A percentile compares a stretch with the other conserved stretches of the same genome.
Evolutionary conservation across 2,113 vertebrate species (phyloP).

Genomic region (Heterochromis multidens): DNA sequence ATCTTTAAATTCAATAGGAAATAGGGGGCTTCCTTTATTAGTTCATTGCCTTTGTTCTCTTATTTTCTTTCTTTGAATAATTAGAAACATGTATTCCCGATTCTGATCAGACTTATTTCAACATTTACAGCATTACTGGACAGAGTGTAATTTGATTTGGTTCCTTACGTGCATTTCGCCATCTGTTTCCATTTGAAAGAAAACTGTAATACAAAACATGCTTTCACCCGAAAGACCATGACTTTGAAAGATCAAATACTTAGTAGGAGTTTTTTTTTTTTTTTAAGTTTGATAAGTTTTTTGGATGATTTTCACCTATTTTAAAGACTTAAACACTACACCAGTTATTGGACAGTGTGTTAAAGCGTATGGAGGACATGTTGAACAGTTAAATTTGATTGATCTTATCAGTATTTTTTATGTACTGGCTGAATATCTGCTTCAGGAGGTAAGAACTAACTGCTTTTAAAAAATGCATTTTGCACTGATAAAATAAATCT

Average conservation of each 20-base stretch:
- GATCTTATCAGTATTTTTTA: not conserved
- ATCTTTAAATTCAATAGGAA: not conserved
- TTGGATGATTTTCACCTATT: not conserved
- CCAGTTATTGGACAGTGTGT: not conserved
- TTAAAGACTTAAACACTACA: not conserved
- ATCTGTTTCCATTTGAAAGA: conserved; percentile 53
- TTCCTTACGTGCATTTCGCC: not conserved
- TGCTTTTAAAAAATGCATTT: not conserved
- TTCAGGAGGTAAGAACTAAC: too few species aligned
- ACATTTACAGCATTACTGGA: not conserved
- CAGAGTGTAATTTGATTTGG: conserved; percentile 10
- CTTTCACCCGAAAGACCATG: not conserved
- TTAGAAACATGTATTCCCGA: not conserved
- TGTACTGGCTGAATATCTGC: not conserved
- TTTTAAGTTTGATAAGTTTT: too few species aligned
- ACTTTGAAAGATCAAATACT: not conserved
- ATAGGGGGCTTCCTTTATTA: not conserved
- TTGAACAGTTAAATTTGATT: not conserved
- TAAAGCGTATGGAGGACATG: not conserved
- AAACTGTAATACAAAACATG: not conserved
- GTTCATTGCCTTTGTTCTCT: not conserved
- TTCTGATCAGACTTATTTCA: not conserved
- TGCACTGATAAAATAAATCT: not conserved
- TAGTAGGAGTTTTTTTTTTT: not conserved
- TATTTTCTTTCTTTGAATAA: not conserved